These are phyloP conservation scores for Aspidiotus rigidus DNA, from an alignment of 2,888 invertebrate species.

Conservation along the genomic window DNA sequence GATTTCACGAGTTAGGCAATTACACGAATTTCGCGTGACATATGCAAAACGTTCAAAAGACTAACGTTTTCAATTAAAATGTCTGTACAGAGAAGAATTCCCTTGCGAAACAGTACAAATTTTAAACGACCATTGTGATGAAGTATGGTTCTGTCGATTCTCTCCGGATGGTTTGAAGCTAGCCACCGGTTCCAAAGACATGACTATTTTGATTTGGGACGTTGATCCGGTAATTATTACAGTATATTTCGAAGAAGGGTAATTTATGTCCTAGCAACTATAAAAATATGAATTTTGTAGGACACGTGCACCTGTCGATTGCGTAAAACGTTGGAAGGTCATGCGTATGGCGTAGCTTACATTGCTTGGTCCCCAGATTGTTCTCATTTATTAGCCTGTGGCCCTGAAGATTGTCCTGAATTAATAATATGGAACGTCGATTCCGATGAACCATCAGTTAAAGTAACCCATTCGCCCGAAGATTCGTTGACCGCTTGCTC, in stretches of 20 bases:
- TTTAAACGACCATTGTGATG: constrained; percentile 90
- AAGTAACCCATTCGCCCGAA: constrained; percentile 85
- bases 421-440: constrained; percentile 91
- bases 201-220: constrained; percentile 92
- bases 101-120: constrained; percentile 76
- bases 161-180: constrained; percentile 90
- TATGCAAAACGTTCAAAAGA: too few species aligned
- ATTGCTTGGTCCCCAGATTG: constrained; percentile 96
- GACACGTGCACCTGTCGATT: constrained; percentile 47
- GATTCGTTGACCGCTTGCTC: constrained; percentile 91
- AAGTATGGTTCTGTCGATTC: constrained; percentile 97
- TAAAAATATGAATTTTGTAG: constrained; percentile 39
- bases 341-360: constrained; percentile 85
- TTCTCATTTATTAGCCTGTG: constrained; percentile 79
- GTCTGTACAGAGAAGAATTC: constrained; percentile 60
- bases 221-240: constrained; percentile 64
- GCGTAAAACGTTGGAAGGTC: constrained; percentile 77
- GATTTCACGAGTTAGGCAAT: too few species aligned
- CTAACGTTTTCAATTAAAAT: too few species aligned
- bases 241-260: background rate
- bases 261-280: background rate
- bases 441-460: constrained; percentile 63
- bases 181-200: constrained; percentile 95
- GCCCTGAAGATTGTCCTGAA: constrained; percentile 92
- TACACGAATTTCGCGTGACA: too few species aligned